Evolutionary conservation across 2,888 invertebrate genomes (phyloP).

Genomic region (Agonopterix arenella): DNA sequence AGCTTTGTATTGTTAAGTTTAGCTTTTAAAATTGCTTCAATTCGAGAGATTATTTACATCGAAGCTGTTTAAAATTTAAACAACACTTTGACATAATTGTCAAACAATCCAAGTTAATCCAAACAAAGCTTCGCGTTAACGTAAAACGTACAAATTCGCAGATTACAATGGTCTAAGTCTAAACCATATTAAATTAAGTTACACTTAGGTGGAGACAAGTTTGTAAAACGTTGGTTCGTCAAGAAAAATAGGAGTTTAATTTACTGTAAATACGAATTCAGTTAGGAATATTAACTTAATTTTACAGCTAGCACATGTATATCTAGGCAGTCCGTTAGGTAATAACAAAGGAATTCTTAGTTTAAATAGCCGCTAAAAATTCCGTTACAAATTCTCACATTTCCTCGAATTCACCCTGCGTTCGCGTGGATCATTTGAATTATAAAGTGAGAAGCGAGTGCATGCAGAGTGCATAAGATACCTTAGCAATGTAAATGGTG

Average conservation of each 20-base stretch:
- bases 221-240: no score
- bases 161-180: no score
- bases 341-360: constrained; percentile 9
- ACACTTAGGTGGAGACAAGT: no score
- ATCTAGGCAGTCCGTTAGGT: constrained; percentile 5
- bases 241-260: neutral
- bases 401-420: constrained; percentile 50
- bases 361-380: constrained; percentile 34
- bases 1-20: no score
- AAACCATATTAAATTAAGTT: no score
- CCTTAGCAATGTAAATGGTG: constrained; percentile 60
- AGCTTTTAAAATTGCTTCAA: no score
- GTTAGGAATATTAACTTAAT: neutral
- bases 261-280: neutral
- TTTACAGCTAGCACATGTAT: constrained; percentile 1
- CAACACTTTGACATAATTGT: neutral
- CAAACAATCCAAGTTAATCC: constrained; percentile 4
- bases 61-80: no score
- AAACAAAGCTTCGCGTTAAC: neutral
- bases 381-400: constrained; percentile 73
- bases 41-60: no score
- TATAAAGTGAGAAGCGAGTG: constrained; percentile 70
- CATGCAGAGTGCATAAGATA: constrained; percentile 66
- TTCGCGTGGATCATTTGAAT: constrained; percentile 66
- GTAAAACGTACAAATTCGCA: neutral